Conservation (phyloP, 2,797 vertebrate genomes). For the Distichodus sexfasciatus region DNA sequence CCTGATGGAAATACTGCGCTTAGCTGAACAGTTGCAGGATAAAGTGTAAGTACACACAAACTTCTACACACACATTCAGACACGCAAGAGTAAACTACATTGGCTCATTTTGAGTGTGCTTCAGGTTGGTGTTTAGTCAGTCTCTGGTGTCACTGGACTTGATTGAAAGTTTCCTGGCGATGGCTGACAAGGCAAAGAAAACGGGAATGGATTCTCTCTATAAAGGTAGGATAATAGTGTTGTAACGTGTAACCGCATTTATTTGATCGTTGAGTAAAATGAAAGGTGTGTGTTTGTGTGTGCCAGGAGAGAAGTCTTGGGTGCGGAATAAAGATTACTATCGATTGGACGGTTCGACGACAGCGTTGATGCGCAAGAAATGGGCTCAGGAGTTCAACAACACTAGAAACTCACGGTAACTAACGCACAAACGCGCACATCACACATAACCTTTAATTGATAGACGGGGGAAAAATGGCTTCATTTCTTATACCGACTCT, state of each 20-base stretch:
- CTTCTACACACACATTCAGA: conserved; percentile 12
- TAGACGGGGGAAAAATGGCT: too few relatives aligned
- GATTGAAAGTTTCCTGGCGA: conserved; percentile 88
- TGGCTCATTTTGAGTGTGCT: background rate
- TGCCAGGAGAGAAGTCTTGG: conserved; percentile 84
- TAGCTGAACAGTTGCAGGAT: conserved; percentile 86
- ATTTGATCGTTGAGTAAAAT: conserved; percentile 7
- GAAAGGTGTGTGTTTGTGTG: conserved; percentile 1
- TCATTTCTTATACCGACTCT: too few relatives aligned
- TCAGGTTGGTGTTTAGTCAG: conserved; percentile 94
- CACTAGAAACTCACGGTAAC: conserved; percentile 81
- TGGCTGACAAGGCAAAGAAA: conserved; percentile 75
- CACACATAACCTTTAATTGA: too few relatives aligned
- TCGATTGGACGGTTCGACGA: conserved; percentile 88
- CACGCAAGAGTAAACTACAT: too few relatives aligned
- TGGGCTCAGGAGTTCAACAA: conserved; percentile 93
- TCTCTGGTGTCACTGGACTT: conserved; percentile 90
- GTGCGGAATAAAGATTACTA: conserved; percentile 91
- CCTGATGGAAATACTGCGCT: conserved; percentile 88
- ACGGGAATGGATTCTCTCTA: conserved; percentile 69
- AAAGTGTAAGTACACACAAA: conserved; percentile 84
- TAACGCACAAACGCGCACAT: background rate
- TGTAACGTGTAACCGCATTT: background rate
- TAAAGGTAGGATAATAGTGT: conserved; percentile 74
- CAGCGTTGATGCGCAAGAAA: conserved; percentile 81